Evolutionary conservation across 2,797 vertebrate genomes (phyloP).

Genomic region (Leptatherina wallacei): DNA sequence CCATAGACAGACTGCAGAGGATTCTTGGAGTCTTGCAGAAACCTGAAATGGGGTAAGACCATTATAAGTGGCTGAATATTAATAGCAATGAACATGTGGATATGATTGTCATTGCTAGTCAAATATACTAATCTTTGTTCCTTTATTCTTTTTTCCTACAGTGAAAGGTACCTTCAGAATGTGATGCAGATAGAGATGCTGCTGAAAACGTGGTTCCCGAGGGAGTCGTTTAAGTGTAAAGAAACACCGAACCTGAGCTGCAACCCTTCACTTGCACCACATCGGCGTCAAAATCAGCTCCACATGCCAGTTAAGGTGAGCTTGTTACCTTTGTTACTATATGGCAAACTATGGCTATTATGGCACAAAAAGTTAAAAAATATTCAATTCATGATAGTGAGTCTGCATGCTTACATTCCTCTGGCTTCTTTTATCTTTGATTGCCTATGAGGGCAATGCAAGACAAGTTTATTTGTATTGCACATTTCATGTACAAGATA

Average conservation of each 20-base stretch:
- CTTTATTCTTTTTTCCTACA: slow-evolving; percentile 51
- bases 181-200: slow-evolving; percentile 91
- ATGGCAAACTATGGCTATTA: not conserved
- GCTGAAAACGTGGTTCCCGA: slow-evolving; percentile 92
- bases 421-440: not conserved
- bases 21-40: slow-evolving; percentile 91
- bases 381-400: not conserved
- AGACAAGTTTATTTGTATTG: not conserved
- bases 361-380: not conserved
- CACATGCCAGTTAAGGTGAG: slow-evolving; percentile 73
- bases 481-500: no score
- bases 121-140: not conserved
- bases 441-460: not conserved
- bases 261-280: slow-evolving; percentile 43
- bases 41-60: slow-evolving; percentile 90
- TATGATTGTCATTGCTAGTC: not conserved
- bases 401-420: not conserved
- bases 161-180: slow-evolving; percentile 88
- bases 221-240: slow-evolving; percentile 50
- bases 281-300: slow-evolving; percentile 70
- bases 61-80: not conserved
- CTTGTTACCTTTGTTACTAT: not conserved
- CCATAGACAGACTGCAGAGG: slow-evolving; percentile 90
- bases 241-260: slow-evolving; percentile 27
- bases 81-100: not conserved